A percentile compares a stretch with the other conserved stretches of the same genome.
These are phyloP conservation scores for Erpobdella octoculata DNA, from an alignment of 2,888 invertebrate genomes.

Conservation along the genomic window DNA sequence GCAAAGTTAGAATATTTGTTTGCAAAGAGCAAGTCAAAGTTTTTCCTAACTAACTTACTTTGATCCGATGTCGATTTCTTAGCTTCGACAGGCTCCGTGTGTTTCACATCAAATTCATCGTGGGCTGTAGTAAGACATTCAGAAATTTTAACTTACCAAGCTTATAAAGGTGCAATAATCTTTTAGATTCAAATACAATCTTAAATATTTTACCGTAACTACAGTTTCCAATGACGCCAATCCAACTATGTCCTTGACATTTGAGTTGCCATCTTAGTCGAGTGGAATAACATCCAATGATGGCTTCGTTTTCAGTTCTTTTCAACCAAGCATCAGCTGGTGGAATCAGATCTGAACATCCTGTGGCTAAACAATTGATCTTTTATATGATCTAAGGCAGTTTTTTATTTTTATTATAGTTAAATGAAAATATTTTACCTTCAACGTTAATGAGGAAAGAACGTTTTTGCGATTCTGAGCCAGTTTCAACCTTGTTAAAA, in stretches of 20 bases:
- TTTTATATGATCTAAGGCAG: neutral
- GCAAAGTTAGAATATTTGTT: no score
- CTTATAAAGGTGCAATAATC: no score
- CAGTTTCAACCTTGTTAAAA: neutral
- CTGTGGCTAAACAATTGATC: conserved; percentile 10
- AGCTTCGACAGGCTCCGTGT: no score
- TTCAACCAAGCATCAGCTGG: conserved; percentile 25
- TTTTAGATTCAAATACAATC: no score
- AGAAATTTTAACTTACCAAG: no score
- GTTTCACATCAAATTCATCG: no score
- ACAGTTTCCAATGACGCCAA: conserved; percentile 33
- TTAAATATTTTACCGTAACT: neutral
- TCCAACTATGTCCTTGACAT: conserved; percentile 32
- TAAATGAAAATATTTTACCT: neutral
- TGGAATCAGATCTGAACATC: conserved; percentile 23
- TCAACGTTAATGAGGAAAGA: neutral
- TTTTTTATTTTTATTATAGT: neutral
- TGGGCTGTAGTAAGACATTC: no score
- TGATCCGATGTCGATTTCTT: no score
- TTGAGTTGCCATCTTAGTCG: conserved; percentile 30
- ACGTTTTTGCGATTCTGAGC: neutral
- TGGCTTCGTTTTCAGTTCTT: conserved; percentile 29
- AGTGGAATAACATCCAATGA: conserved; percentile 30
- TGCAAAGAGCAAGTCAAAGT: no score
- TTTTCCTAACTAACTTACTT: no score